Evolutionary conservation across 1,140 invertebrate genomes (phyloP), one percentile per base, ranked within the genome.

Genomic region (Oryctes rhinoceros): DNA sequence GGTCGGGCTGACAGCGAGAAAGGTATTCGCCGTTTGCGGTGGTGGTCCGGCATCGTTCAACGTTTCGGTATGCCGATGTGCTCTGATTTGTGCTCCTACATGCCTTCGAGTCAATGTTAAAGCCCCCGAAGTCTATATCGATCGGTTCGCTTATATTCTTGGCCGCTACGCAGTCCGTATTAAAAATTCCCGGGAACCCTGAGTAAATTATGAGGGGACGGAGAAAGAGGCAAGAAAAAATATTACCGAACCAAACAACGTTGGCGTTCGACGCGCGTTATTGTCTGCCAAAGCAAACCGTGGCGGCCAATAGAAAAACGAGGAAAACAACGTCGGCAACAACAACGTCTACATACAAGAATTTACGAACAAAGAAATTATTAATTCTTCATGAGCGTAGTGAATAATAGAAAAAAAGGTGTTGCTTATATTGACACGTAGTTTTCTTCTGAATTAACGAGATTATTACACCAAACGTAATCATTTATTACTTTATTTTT

Each of bases 21-120:
- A 53, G 65, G 65, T 18, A 67, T 67, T 67, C 30, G 65, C 65
- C 18, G 65, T 20, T 67, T 67, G 65, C 65, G 65, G 65, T 18
- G n/a, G 65, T 67, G 65, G 65, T 67, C 65, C 65, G 65, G 65
- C 65, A 67, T 30, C 65, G 65, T 67, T 67, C 20, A 67, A 67
- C 65, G 65, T 67, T 67, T 67, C 30, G 65, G 65, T 67, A 67
- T 67, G 65, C 65, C 65, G 65, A 67, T 67, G 65, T 67, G 65
- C 35, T 67, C 65, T 67, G 65, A 67, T 67, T 67, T 67, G 65
- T 67, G 65, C 65, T 67, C 65, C 65, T 67, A 67, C 65, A 67
- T 67, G 65, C 65, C 20, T 67, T 67, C 65, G 20, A 67, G 65
- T 67, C 65, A 24, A 24, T 24, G 65, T 35, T 67, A 30, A 35